Evolutionary conservation across 2,797 vertebrate genomes (phyloP).

Genomic region (Melanotaenia boesemani): DNA sequence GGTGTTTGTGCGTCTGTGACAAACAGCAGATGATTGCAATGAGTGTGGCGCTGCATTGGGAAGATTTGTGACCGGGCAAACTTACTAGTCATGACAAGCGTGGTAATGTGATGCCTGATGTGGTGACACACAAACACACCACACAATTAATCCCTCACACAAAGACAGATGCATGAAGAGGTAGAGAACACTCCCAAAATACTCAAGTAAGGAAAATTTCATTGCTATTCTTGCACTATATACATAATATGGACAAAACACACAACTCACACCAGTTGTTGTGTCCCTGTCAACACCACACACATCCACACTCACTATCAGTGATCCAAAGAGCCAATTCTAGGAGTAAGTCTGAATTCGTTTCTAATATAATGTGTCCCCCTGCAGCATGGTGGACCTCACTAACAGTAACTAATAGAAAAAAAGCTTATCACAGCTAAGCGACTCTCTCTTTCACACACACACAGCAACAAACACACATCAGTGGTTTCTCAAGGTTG

Average conservation of each 20-base stretch:
- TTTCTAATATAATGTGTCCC: slow-evolving; percentile 25
- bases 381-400: slow-evolving; percentile 31
- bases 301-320: slow-evolving; percentile 18
- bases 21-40: slow-evolving; percentile 48
- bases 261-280: neutral
- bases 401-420: slow-evolving; percentile 54
- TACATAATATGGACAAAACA: no score
- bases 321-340: slow-evolving; percentile 37
- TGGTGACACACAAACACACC: neutral
- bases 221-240: no score
- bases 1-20: slow-evolving; percentile 16
- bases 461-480: slow-evolving; percentile 16
- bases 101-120: slow-evolving; percentile 13
- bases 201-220: neutral
- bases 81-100: slow-evolving; percentile 40
- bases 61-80: slow-evolving; percentile 34
- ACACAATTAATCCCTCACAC: neutral
- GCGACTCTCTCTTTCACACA: neutral
- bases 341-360: slow-evolving; percentile 32
- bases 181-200: neutral
- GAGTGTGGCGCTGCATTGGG: slow-evolving; percentile 18
- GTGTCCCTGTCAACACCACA: neutral
- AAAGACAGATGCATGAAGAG: no score
- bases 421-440: slow-evolving; percentile 58
- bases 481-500: slow-evolving; percentile 58